These are phyloP conservation scores for Macrotus californicus DNA, from an alignment of 2,113 vertebrate species.

Conservation along the genomic window DNA sequence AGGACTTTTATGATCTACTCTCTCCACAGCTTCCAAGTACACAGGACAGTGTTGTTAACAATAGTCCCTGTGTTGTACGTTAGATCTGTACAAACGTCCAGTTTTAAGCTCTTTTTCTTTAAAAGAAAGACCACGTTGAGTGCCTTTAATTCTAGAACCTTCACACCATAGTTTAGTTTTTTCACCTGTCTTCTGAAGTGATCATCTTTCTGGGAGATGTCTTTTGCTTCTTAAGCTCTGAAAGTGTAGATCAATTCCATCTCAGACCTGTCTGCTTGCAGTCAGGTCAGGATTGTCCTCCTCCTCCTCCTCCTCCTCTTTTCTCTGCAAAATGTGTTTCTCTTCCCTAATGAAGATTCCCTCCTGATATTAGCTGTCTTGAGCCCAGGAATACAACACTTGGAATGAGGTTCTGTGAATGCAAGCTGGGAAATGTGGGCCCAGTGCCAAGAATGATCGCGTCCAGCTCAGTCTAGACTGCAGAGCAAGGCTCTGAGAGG, in stretches of 20 bases:
- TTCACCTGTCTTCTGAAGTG: background rate
- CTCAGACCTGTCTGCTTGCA: background rate
- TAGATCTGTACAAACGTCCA: background rate
- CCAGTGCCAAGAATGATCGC: background rate
- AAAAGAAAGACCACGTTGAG: background rate
- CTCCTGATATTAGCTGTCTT: background rate
- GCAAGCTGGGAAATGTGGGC: constrained; percentile 41
- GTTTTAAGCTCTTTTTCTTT: background rate
- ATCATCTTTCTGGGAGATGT: background rate
- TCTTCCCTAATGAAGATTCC: background rate
- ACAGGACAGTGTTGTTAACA: background rate
- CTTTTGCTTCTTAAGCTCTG: background rate
- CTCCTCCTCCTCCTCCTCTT: background rate
- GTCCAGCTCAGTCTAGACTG: constrained; percentile 59
- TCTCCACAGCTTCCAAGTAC: background rate
- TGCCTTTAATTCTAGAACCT: background rate
- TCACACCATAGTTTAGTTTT: too few species aligned
- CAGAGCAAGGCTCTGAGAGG: background rate
- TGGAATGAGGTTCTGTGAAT: constrained; percentile 36
- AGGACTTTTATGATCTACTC: background rate
- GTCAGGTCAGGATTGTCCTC: background rate
- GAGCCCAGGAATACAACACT: constrained; percentile 11
- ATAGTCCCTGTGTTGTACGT: background rate
- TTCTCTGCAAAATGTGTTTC: background rate
- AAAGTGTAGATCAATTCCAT: background rate